A percentile compares a stretch with the other conserved stretches of the same genome.
Conservation (phyloP, 1,140 invertebrate genomes). For the Macrobrachium nipponense region DNA sequence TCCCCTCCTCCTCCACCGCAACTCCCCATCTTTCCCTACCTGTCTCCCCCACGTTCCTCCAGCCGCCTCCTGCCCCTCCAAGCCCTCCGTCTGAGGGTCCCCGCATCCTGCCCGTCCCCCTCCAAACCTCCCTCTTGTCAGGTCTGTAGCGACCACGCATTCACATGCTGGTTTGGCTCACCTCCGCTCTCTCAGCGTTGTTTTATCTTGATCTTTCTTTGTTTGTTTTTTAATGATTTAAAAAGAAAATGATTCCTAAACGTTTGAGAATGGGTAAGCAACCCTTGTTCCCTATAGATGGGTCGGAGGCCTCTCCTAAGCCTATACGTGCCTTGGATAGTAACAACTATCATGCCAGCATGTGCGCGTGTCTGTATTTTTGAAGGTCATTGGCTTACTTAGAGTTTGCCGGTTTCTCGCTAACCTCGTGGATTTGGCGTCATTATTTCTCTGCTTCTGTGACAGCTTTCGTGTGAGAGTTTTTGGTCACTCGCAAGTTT, state of each 20-base stretch:
- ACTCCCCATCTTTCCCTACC: not conserved
- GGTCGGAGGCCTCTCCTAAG: too few species aligned
- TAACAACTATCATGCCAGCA: not conserved
- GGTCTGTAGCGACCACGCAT: too few species aligned
- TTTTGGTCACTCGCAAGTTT: too few species aligned
- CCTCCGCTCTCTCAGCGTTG: too few species aligned
- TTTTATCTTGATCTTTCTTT: too few species aligned
- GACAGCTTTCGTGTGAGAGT: too few species aligned
- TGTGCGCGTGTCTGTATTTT: not conserved
- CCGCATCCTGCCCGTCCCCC: not conserved
- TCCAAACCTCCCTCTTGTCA: not conserved
- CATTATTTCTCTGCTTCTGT: not conserved
- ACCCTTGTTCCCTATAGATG: too few species aligned
- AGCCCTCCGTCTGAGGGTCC: not conserved
- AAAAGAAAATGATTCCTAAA: too few species aligned
- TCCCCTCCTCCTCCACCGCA: not conserved
- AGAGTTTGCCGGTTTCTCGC: not conserved
- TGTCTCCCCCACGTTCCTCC: not conserved
- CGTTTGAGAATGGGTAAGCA: too few species aligned
- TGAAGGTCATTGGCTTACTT: slow-evolving; percentile 30
- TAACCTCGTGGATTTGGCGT: not conserved
- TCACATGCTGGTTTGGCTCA: too few species aligned
- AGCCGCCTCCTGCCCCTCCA: not conserved
- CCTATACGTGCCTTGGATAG: slow-evolving; percentile 7
- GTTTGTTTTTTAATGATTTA: too few species aligned